Evolutionary conservation across 37 sponge, comb jelly and placozoan genomes (phyloP).

Genomic region (Spongilla lacustris): DNA sequence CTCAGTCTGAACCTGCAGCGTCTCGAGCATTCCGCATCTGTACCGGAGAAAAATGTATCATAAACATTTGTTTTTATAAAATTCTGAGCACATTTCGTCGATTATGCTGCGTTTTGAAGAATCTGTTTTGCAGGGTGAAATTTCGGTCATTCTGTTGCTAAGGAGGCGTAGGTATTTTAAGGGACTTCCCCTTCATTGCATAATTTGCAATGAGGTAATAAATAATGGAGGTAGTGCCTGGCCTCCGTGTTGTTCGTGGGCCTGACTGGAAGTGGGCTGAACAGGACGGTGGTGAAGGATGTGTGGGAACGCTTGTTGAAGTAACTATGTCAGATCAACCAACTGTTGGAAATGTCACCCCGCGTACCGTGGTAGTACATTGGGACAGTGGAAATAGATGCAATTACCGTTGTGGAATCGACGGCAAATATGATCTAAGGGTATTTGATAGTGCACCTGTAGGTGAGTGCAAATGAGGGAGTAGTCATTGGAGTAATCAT

Average conservation of each 20-base stretch:
- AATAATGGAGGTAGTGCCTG: constrained; percentile 44
- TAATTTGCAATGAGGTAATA: no score
- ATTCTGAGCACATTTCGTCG: no score
- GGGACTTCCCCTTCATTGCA: no score
- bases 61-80: no score
- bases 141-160: no score
- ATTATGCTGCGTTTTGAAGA: no score
- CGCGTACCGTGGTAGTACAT: constrained; percentile 68
- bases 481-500: no score
- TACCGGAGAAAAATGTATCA: no score
- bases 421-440: constrained; percentile 70
- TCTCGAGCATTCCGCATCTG: no score
- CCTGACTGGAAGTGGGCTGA: constrained; percentile 88
- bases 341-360: constrained; percentile 9
- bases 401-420: constrained; percentile 75
- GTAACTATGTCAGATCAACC: constrained; percentile 4
- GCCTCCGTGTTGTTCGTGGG: constrained; percentile 83
- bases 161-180: no score
- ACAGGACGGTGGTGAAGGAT: constrained; percentile 89
- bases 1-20: no score
- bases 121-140: no score
- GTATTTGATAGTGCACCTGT: constrained; percentile 61
- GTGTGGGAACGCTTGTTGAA: constrained; percentile 84
- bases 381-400: constrained; percentile 85
- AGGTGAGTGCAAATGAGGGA: constrained; percentile 37